Evolutionary conservation across 1,140 invertebrate genomes (phyloP).

Genomic region (Prorops nasuta): DNA sequence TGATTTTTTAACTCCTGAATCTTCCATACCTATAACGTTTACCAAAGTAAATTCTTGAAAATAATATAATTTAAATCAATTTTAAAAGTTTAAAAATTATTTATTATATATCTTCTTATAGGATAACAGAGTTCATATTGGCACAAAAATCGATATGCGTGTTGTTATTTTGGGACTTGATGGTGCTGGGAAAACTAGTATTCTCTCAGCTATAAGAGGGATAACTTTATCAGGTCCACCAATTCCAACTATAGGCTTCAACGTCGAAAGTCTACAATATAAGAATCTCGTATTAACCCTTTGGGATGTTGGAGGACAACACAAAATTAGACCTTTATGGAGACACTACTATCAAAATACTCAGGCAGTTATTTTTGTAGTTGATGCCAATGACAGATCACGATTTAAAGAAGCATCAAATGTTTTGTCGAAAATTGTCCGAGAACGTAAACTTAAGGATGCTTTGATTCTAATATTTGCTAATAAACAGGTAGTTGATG

Average conservation of each 20-base stretch:
- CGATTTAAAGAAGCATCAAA: constrained; percentile 57
- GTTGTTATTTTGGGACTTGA: constrained; percentile 62
- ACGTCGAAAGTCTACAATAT: constrained; percentile 64
- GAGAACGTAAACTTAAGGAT: constrained; percentile 58
- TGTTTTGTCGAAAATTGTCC: constrained; percentile 58
- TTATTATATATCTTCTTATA: constrained; percentile 27
- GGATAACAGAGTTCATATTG: constrained; percentile 67
- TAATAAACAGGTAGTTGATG: constrained; percentile 57
- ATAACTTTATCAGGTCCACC: constrained; percentile 43
- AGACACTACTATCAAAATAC: constrained; percentile 63
- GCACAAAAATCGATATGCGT: constrained; percentile 66
- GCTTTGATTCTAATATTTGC: constrained; percentile 59
- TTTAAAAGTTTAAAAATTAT: neutral
- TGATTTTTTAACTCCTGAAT: constrained; percentile 61
- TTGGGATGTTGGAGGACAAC: constrained; percentile 65
- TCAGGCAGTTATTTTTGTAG: constrained; percentile 61
- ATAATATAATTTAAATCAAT: neutral
- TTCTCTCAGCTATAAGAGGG: constrained; percentile 65
- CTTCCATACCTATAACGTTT: constrained; percentile 65
- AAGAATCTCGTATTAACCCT: constrained; percentile 62
- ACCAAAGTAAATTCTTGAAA: too few species aligned
- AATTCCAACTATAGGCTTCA: constrained; percentile 63
- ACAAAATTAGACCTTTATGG: constrained; percentile 61
- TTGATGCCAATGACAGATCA: constrained; percentile 57
- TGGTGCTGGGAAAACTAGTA: constrained; percentile 64